A percentile compares a stretch with the other conserved stretches of the same genome.
Conservation (phyloP, 2,797 vertebrate species). For the Crocidura indochinensis region DNA sequence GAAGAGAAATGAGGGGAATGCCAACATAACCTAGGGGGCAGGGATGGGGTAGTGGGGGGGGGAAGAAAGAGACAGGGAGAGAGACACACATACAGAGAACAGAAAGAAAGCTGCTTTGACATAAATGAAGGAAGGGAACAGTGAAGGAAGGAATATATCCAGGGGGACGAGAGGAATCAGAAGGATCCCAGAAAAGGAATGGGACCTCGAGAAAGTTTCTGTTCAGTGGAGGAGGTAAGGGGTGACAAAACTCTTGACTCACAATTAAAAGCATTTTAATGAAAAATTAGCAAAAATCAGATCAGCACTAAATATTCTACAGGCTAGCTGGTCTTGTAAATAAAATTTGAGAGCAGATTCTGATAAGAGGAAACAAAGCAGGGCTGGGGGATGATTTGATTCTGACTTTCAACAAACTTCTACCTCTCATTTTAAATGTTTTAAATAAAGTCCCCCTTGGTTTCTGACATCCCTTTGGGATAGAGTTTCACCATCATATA, state of each 20-base stretch:
- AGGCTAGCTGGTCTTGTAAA: neutral
- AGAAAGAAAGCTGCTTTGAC: neutral
- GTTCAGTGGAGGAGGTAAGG: neutral
- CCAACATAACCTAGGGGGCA: neutral
- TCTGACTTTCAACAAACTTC: neutral
- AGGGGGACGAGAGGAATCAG: neutral
- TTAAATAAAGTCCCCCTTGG: neutral
- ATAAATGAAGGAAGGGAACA: neutral
- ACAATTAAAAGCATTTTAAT: constrained; percentile 1
- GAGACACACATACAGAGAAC: neutral
- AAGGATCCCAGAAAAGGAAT: neutral
- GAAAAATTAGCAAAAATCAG: neutral
- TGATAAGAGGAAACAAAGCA: accelerated
- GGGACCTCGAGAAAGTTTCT: neutral
- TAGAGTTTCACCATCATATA: neutral
- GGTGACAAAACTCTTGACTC: neutral
- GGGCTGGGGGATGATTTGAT: neutral
- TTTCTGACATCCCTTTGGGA: neutral
- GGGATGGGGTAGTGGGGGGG: neutral
- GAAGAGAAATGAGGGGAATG: neutral
- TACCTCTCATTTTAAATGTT: neutral
- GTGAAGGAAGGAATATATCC: neutral
- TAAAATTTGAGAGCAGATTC: neutral
- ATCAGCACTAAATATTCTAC: neutral
- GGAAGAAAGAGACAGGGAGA: too few species aligned